These are phyloP conservation scores for Drosophila parvula DNA, from an alignment of 1,140 invertebrate genomes.

Conservation along the genomic window DNA sequence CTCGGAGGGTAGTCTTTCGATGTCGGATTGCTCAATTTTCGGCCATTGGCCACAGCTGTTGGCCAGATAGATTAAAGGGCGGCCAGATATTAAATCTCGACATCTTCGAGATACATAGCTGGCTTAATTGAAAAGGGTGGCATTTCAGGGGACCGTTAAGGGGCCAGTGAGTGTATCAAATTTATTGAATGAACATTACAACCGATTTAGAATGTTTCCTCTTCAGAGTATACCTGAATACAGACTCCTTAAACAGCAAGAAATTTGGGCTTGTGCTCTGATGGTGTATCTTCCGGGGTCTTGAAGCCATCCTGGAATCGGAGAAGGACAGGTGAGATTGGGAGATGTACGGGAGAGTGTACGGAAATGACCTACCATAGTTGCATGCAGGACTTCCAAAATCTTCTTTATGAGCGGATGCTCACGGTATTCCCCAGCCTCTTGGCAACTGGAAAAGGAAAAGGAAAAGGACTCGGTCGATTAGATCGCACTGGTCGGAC, in stretches of 20 bases:
- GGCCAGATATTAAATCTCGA: slow-evolving; percentile 42
- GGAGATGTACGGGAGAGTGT: background rate
- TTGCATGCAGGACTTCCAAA: slow-evolving; percentile 98
- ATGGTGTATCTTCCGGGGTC: slow-evolving; percentile 92
- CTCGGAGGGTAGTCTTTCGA: slow-evolving; percentile 12
- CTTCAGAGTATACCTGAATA: too few species aligned
- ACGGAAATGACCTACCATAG: slow-evolving; percentile 90
- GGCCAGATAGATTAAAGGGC: slow-evolving; percentile 49
- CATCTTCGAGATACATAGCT: background rate
- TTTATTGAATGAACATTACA: too few species aligned
- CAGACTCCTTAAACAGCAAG: too few species aligned
- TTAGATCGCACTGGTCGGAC: background rate
- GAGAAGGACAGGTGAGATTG: slow-evolving; percentile 31
- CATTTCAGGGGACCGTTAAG: background rate
- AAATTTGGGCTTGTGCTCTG: slow-evolving; percentile 86
- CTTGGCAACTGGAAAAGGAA: slow-evolving; percentile 90
- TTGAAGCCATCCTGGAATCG: slow-evolving; percentile 95
- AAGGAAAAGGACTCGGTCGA: too few species aligned
- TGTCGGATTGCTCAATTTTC: slow-evolving; percentile 50
- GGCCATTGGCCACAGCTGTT: slow-evolving; percentile 59
- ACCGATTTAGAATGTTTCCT: too few species aligned
- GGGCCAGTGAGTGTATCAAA: background rate
- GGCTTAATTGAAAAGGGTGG: slow-evolving; percentile 3
- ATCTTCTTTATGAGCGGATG: slow-evolving; percentile 94
- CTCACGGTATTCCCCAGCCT: slow-evolving; percentile 90